Evolutionary conservation across 2,888 invertebrate species (phyloP), one percentile per base, ranked within the genome.

Genomic region (Chymomyza caudatula): DNA sequence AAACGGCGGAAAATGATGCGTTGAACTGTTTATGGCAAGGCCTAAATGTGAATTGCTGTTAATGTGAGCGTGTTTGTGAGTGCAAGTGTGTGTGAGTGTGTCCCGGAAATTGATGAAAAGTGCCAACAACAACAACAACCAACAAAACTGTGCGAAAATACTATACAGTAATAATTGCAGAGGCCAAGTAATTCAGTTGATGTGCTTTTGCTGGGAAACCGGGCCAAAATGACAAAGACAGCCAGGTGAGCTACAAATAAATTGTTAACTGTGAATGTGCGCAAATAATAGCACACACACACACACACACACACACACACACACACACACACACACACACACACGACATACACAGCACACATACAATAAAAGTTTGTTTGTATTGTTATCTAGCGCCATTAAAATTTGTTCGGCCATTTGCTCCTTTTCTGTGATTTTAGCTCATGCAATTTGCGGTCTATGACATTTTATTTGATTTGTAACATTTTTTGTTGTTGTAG

Each of bases 351-450:
- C 15, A 44, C 19, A 37, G 4, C 55, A 19, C 42, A 5, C 20
- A 42, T 5, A 54, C n/a, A n/a, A n/a, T n/a, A 4, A 5, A 47
- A 23, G 4, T 17, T 44, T 22, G 17, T 8, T 11, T 2, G 13
- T 69, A 77, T 82, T 78, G 82, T 79, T 75, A 82, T 71, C 79
- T 77, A 71, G 74, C 67, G 68, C 65, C 76, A 74, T 72, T 80
- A 83, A 37, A 52, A 17, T 51, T 51, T 19, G 20, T 42, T 51
- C n/a, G 29, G 17, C 51, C 37, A 37, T 37, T 37, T 37, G 29
- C 29, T 37, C 8, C 8, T 25, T 62, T 60, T 23, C 37, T 63
- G 60, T 67, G 67, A 67, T 74, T 67, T 69, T 58, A 51, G 42
- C 59, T 72, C 78, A 84, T 81, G 73, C 64, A 75, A 80, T 80